Evolutionary conservation across 1,140 invertebrate species (phyloP), one percentile per base, ranked within the genome.

Genomic region (Tetramorium parvispinum): DNA sequence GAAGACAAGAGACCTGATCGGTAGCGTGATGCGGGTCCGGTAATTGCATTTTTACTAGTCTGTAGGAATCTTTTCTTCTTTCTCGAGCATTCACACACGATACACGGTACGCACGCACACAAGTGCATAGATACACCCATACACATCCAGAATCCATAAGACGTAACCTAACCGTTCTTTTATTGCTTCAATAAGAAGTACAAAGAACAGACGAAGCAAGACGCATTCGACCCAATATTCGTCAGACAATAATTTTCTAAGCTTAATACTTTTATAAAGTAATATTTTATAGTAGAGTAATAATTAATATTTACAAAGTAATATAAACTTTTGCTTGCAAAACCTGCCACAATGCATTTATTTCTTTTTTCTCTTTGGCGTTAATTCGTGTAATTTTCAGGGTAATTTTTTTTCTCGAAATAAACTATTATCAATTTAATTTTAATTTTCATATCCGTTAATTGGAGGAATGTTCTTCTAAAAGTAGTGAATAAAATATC

Each of bases 31-130:
- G 57, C 21, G 16, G 16, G 63, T 46, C 55, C 21, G 57, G 68
- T 86, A 88, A 88, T 88, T 88, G 83, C 49, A 79, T 79, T 88
- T 88, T 86, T 86, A 59, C 46, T 78, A 51, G 46, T 85, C 83
- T 63, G 24, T 43, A 59, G 57, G 43, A 87, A 87, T 87, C 73
- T 53, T 78, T 51, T 16, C 51, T 61, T 11, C n/a, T 51, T 24
- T 49, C 24, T 27, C 18, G 21, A 68, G 16, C 24, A 68, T 13
- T 10, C 49, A 55, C 32, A 55, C 37, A 32, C n/a, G 21, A 78
- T 1, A 61, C 18, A 40, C 18, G 5, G 18, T 11, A 5, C 24
- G 49, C 16, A 10, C 18, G 18, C 51, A 8, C 13, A 24, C 63
- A n/a, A 11, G 53, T 24, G 24, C 8, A 13, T 32, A 13, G 18